Base-by-base conservation (phyloP, 2,888 invertebrate species). In the Oxyscelio sp. region DNA sequence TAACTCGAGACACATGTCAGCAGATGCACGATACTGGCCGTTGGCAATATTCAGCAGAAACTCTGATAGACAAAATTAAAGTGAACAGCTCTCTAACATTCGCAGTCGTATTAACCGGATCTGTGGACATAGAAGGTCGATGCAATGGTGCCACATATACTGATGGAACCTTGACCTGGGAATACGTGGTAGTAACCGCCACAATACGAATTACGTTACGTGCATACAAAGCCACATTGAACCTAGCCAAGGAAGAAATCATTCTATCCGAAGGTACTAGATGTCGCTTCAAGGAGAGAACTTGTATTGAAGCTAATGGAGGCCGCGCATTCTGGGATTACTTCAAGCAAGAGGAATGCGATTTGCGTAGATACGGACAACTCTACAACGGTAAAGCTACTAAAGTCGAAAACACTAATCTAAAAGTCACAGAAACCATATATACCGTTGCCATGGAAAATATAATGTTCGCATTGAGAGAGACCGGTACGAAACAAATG, bases 401-500 rank as follows among this genome's bases (percentile, higher is more conserved):
- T 11, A 38, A 40, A 11, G 13, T 38, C 8, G 19, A 34, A 13
- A 19, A 40, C 15, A 21, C 40, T 1, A 31, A 31, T 1, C 1
- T 13, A 43, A 17, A 40, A 50, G 13, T 4, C 9, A 21, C 38
- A 9, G 48, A 48, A 21, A 21, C 11, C 13, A 8, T 85, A 6
- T 86, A 81, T 45, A 45, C 85, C 0, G 19, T 85, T 2, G 15
- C 31, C 5, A 21, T 56, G 8, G 6, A 70, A 1, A 56, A 85
- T 1, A 74, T 83, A 6, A 85, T 85, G 0, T 88, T 87, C 63
- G 83, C 85, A 5, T 45, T 86, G 48, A n/a, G 83, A 4, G 19
- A 34, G 17, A 77, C 48, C 43, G 17, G 27, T 11, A 56, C 40
- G 6, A 5, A 8, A 1, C 21, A 13, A n/a, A 3, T 66, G 9